Conservation (phyloP, 2,797 vertebrate species). For the Myotis vivesi region DNA sequence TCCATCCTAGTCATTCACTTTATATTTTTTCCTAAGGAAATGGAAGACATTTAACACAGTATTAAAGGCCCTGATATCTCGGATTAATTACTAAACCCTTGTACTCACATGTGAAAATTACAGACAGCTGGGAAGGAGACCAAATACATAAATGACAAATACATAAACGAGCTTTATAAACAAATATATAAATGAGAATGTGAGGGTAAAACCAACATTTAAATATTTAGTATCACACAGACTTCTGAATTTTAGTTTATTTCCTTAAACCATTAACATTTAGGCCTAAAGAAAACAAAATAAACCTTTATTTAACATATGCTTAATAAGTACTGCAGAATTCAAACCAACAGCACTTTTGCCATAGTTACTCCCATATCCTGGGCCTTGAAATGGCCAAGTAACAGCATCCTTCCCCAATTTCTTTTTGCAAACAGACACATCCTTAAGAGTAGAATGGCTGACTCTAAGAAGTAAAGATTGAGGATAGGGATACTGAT, state of each 20-base stretch:
- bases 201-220: background rate
- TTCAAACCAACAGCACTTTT: background rate
- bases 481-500: background rate
- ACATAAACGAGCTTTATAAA: background rate
- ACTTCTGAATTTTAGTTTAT: background rate
- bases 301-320: background rate
- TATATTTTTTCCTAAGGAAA: conserved; percentile 56
- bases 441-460: background rate
- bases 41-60: background rate
- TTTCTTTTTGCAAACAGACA: background rate
- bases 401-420: background rate
- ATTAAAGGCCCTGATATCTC: background rate
- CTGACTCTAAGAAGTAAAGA: background rate
- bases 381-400: background rate
- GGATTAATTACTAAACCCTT: background rate
- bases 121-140: background rate
- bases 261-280: background rate
- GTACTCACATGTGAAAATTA: conserved; percentile 19
- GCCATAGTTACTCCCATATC: background rate
- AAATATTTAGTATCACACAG: background rate
- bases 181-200: background rate
- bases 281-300: conserved; percentile 1
- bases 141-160: background rate
- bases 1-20: conserved; percentile 1
- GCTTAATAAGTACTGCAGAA: background rate